phyloP scores from a whole-genome alignment of 1,140 invertebrate species.

The Drosophila pandora region DNA sequence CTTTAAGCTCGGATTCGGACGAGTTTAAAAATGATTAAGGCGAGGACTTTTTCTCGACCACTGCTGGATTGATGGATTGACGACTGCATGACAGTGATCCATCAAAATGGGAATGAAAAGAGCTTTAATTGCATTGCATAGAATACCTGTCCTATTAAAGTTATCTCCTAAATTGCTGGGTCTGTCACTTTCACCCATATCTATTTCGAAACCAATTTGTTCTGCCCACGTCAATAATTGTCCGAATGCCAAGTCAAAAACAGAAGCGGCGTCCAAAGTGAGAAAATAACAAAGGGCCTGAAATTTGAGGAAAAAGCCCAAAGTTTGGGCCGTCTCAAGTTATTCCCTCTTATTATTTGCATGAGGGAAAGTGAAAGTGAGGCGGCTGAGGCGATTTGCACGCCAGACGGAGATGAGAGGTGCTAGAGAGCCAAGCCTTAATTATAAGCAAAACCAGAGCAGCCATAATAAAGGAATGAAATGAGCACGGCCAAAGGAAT shows the following conservation, averaged over 20 bases:
- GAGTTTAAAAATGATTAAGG: conserved; percentile 44
- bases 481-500: conserved; percentile 62
- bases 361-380: conserved; percentile 46
- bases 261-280: conserved; percentile 28
- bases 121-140: conserved; percentile 8
- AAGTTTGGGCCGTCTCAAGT: conserved; percentile 48
- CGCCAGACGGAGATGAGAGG: conserved; percentile 23
- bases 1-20: conserved; percentile 25
- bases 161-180: not conserved
- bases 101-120: conserved; percentile 40
- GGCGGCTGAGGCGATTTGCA: conserved; percentile 7
- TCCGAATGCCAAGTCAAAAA: conserved; percentile 38
- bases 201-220: conserved; percentile 47
- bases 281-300: conserved; percentile 18
- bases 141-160: not conserved
- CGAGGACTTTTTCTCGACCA: conserved; percentile 7
- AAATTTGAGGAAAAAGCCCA: conserved; percentile 31
- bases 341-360: conserved; percentile 64
- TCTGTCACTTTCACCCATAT: conserved; percentile 21
- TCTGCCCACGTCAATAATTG: conserved; percentile 36
- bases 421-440: conserved; percentile 60
- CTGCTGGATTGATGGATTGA: conserved; percentile 41
- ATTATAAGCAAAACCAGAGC: conserved; percentile 64
- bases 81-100: conserved; percentile 30
- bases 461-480: conserved; percentile 61